A percentile compares a stretch with the other conserved stretches of the same genome.
These are phyloP conservation scores for Myanophis thanlyinensis DNA, from an alignment of 2,113 vertebrate genomes.

Conservation along the genomic window DNA sequence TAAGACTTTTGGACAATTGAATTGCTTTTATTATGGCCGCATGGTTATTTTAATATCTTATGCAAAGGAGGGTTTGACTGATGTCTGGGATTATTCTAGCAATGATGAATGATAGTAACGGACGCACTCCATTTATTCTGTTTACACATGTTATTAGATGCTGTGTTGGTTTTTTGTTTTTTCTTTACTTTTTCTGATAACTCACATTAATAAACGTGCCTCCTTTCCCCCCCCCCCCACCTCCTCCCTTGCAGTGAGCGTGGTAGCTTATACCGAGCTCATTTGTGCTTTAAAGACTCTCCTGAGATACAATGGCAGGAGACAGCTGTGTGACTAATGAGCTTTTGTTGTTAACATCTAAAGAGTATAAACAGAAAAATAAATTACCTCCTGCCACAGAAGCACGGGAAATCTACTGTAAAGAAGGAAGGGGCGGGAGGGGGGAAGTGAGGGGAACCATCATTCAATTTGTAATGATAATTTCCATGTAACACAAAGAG, in stretches of 20 bases:
- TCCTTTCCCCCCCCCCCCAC: background rate
- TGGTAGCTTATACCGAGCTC: constrained; percentile 5
- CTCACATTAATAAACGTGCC: background rate
- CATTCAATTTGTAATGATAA: background rate
- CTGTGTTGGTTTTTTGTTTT: background rate
- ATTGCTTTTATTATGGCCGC: background rate
- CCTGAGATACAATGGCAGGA: constrained; percentile 4
- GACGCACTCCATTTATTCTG: background rate
- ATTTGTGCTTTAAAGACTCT: background rate
- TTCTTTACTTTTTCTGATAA: background rate
- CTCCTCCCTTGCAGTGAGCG: constrained; percentile 3
- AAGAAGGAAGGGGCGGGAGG: background rate
- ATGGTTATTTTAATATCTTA: background rate
- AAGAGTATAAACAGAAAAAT: constrained; percentile 31
- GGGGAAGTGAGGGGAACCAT: background rate
- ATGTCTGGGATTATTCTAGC: background rate
- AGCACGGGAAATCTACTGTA: constrained; percentile 1
- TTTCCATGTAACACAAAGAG: constrained; percentile 12
- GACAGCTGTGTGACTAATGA: constrained; percentile 29
- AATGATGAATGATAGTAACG: constrained; percentile 24
- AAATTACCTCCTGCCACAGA: constrained; percentile 8
- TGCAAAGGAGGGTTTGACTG: constrained; percentile 11
- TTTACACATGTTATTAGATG: constrained; percentile 1
- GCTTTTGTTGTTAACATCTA: constrained; percentile 35
- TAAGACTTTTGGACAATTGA: constrained; percentile 1